These are phyloP conservation scores for Frankliniella fusca DNA, from an alignment of 2,888 invertebrate species.

Conservation along the genomic window DNA sequence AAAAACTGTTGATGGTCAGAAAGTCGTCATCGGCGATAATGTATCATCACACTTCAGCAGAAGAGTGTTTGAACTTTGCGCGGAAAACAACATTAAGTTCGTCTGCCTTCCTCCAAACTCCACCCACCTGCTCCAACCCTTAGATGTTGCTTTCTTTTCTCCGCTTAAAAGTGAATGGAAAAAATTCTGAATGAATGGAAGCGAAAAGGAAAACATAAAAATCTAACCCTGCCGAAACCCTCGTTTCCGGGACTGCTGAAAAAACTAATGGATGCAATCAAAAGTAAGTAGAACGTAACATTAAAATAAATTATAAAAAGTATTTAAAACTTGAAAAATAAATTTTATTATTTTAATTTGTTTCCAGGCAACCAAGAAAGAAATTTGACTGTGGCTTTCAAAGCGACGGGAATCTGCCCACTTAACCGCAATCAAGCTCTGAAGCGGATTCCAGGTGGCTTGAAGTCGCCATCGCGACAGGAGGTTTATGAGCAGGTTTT, in stretches of 20 bases:
- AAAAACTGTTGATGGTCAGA: background rate
- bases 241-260: no score
- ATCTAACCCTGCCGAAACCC: conserved; percentile 30
- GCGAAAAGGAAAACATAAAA: background rate
- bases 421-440: no score
- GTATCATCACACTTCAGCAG: background rate
- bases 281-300: no score
- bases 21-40: conserved; percentile 20
- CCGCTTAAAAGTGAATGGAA: background rate
- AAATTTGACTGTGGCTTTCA: no score
- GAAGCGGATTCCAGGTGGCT: background rate
- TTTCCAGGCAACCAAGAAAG: no score
- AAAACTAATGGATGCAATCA: no score
- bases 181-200: background rate
- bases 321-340: no score
- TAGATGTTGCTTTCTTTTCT: background rate
- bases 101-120: background rate
- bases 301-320: no score
- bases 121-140: background rate
- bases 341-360: no score
- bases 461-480: background rate
- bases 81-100: background rate
- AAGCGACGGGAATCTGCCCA: no score
- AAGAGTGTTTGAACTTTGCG: background rate
- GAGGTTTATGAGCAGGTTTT: background rate